A percentile compares a stretch with the other conserved stretches of the same genome.
These are phyloP conservation scores for Trissolcus japonicus DNA, from an alignment of 2,888 invertebrate species.

Conservation along the genomic window DNA sequence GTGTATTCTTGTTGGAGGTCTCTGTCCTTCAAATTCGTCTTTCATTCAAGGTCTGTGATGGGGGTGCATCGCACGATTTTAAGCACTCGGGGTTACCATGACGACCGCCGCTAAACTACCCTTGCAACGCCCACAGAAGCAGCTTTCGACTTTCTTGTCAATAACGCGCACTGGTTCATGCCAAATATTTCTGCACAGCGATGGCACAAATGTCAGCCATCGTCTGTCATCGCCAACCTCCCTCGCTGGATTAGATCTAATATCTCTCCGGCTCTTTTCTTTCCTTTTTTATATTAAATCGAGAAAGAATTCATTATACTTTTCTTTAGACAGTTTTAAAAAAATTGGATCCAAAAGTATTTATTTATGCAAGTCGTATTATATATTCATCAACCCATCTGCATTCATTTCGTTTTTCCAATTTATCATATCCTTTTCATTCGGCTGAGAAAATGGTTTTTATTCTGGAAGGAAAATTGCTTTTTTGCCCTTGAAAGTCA, in stretches of 20 bases:
- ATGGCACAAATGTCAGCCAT: slow-evolving; percentile 44
- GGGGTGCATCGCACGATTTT: slow-evolving; percentile 72
- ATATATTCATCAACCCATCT: no score
- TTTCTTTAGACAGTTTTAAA: no score
- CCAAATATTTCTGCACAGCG: slow-evolving; percentile 54
- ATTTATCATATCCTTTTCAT: no score
- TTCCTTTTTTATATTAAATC: no score
- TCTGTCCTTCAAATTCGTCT: slow-evolving; percentile 73
- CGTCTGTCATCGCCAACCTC: slow-evolving; percentile 45
- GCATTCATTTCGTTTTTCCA: no score
- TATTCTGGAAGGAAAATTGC: no score
- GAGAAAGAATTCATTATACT: no score
- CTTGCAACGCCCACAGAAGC: slow-evolving; percentile 72
- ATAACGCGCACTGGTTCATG: slow-evolving; percentile 48
- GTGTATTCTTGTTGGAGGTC: slow-evolving; percentile 61
- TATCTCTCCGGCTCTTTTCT: no score
- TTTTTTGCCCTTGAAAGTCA: no score
- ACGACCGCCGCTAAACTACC: slow-evolving; percentile 76
- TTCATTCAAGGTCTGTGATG: slow-evolving; percentile 74
- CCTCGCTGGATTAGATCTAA: slow-evolving; percentile 8
- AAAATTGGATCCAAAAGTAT: no score
- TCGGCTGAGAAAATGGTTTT: no score
- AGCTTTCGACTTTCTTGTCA: slow-evolving; percentile 70
- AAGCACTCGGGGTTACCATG: slow-evolving; percentile 74
- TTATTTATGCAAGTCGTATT: no score